Base-by-base conservation (phyloP, 2,888 invertebrate genomes). In the Hoplodrina ambigua region DNA sequence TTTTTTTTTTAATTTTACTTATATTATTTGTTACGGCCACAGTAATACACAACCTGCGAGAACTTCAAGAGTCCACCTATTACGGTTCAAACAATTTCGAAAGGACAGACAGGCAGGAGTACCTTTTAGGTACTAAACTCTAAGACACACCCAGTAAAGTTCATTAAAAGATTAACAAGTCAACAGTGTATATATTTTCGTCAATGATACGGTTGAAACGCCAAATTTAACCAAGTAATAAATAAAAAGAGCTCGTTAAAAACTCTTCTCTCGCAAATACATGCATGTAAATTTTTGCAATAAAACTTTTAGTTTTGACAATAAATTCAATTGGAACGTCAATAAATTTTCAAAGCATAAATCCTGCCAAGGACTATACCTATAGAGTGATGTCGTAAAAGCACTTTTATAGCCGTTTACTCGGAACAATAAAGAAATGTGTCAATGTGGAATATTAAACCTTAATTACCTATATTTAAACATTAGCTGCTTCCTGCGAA, bases 311-410 rank as follows among this genome's bases (percentile, higher is more conserved):
- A 91, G 90, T 91, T 91, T 91, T 89, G 87, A 87, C 90, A 81
- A 92, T 94, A 94, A 94, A 94, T 93, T 92, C 89, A 90, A 91
- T 90, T 88, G 89, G 85, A 72, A 83, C 86, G 87, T 84, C 92
- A 85, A 93, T 94, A 94, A 94, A 94, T 93, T 92, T 89, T 82
- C 83, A 87, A 91, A 89, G 85, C 89, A 91, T 92, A 90, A 90
- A 92, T 91, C 89, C 88, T 79, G 88, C 88, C 86, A 88, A 88
- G 89, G 90, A 90, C 90, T 46, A 44, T 44, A 41, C 41, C 41
- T 86, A 87, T 85, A 86, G 87, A 86, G 85, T 86, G 88, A 87
- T 80, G 80, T 88, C 90, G 89, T 93, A 89, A 92, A 93, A 89
- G 83, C 33, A 52, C 76, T 87, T 93, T 91, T 91, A 93, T 88